These are phyloP conservation scores for Cephus cinctus DNA, from an alignment of 1,140 invertebrate species.

Conservation along the genomic window DNA sequence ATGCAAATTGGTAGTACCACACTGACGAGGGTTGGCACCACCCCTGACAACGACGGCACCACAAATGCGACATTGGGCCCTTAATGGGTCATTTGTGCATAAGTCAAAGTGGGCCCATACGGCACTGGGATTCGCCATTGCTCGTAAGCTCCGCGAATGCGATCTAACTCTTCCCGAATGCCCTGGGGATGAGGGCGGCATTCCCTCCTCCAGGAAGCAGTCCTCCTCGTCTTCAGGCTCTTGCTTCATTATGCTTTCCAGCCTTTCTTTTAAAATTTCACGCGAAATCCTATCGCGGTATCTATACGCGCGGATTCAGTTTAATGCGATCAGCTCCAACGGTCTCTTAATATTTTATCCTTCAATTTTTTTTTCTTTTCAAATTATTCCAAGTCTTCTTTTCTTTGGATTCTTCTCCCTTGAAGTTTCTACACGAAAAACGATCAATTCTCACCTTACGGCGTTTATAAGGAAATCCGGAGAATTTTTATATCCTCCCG, in stretches of 20 bases:
- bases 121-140: slow-evolving; percentile 53
- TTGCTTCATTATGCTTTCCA: slow-evolving; percentile 40
- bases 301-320: slow-evolving; percentile 20
- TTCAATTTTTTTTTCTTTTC: too few species aligned
- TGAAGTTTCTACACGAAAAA: too few species aligned
- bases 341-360: too few species aligned
- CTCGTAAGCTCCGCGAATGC: slow-evolving; percentile 46
- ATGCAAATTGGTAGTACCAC: slow-evolving; percentile 53
- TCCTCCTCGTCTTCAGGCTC: slow-evolving; percentile 48
- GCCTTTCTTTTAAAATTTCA: slow-evolving; percentile 6
- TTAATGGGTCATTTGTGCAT: slow-evolving; percentile 47
- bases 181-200: slow-evolving; percentile 12
- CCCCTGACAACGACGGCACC: slow-evolving; percentile 51
- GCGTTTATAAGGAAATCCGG: too few species aligned
- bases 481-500: too few species aligned
- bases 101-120: slow-evolving; percentile 55
- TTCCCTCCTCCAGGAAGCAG: slow-evolving; percentile 32
- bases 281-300: slow-evolving; percentile 3
- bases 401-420: too few species aligned
- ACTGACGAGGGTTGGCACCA: slow-evolving; percentile 51
- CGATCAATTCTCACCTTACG: too few species aligned
- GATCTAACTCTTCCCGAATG: slow-evolving; percentile 42
- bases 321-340: slow-evolving; percentile 17
- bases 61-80: slow-evolving; percentile 52
- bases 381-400: too few species aligned